phyloP scores from a whole-genome alignment of 2,888 invertebrate genomes.

The Colletes collaris region DNA sequence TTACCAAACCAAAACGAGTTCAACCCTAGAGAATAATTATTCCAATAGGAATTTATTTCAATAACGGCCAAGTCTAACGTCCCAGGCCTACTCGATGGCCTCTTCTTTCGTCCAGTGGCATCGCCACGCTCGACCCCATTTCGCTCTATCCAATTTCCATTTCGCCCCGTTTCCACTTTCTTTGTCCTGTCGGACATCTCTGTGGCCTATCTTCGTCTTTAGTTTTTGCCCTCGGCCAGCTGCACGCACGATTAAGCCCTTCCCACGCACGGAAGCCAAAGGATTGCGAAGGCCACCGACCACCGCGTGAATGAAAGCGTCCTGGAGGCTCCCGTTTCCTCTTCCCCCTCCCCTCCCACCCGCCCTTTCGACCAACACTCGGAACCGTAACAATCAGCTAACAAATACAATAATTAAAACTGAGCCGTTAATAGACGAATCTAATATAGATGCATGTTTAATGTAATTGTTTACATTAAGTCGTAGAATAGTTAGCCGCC shows the following conservation, averaged over 20 bases:
- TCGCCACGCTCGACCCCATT: background rate
- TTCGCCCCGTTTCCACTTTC: slow-evolving; percentile 20
- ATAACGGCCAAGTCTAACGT: too few species aligned
- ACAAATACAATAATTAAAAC: too few species aligned
- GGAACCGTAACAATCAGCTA: too few species aligned
- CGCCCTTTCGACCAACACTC: background rate
- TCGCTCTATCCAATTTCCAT: background rate
- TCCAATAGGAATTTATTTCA: too few species aligned
- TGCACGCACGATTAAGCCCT: slow-evolving; percentile 51
- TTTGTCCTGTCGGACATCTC: background rate
- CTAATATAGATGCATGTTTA: too few species aligned
- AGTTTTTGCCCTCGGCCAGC: slow-evolving; percentile 33
- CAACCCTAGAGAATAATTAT: too few species aligned
- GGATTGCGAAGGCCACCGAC: slow-evolving; percentile 64
- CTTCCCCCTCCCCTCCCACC: slow-evolving; percentile 33
- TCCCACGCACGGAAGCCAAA: slow-evolving; percentile 56
- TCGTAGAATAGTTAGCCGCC: too few species aligned
- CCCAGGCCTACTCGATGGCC: too few species aligned
- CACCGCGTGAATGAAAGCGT: slow-evolving; percentile 57
- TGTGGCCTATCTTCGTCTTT: slow-evolving; percentile 27
- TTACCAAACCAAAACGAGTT: too few species aligned
- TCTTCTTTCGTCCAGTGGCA: background rate
- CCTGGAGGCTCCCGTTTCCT: slow-evolving; percentile 46
- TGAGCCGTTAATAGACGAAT: too few species aligned
- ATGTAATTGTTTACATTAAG: too few species aligned